A percentile compares a stretch with the other conserved stretches of the same genome.
These are phyloP conservation scores for Agrilus planipennis DNA, from an alignment of 1,140 invertebrate genomes.

Conservation along the genomic window DNA sequence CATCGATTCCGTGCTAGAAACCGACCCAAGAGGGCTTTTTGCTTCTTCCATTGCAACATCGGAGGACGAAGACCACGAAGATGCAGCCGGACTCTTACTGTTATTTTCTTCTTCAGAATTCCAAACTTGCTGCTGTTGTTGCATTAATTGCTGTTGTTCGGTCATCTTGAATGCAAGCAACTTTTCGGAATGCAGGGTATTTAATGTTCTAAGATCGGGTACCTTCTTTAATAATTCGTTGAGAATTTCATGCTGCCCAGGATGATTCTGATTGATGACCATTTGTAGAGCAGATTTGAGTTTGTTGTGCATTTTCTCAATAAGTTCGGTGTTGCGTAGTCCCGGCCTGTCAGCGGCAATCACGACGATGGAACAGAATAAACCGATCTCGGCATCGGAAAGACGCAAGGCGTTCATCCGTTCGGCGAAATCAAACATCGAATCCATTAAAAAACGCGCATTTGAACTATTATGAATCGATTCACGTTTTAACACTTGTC, in stretches of 20 bases:
- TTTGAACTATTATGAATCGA: slow-evolving; percentile 82
- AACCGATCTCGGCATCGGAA: slow-evolving; percentile 82
- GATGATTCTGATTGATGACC: slow-evolving; percentile 79
- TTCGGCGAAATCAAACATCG: slow-evolving; percentile 95
- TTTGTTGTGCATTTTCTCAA: slow-evolving; percentile 85
- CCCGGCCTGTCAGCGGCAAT: slow-evolving; percentile 90
- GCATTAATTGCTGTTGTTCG: slow-evolving; percentile 67
- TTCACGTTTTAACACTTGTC: slow-evolving; percentile 80
- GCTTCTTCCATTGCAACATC: slow-evolving; percentile 62
- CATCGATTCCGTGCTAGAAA: slow-evolving; percentile 71
- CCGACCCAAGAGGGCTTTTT: slow-evolving; percentile 71
- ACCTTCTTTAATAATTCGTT: slow-evolving; percentile 86
- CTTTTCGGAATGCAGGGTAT: slow-evolving; percentile 93
- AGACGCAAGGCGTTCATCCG: slow-evolving; percentile 81
- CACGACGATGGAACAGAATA: slow-evolving; percentile 91
- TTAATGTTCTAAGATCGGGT: slow-evolving; percentile 86
- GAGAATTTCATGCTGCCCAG: slow-evolving; percentile 63
- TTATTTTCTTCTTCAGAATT: slow-evolving; percentile 43
- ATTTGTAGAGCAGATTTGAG: slow-evolving; percentile 75
- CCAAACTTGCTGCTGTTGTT: slow-evolving; percentile 53
- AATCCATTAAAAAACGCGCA: slow-evolving; percentile 88
- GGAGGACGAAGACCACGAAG: slow-evolving; percentile 55
- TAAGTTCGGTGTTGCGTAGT: slow-evolving; percentile 78
- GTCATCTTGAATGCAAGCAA: slow-evolving; percentile 85
- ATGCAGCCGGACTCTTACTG: slow-evolving; percentile 44